Conservation (phyloP, 92 coral and sea anemone genomes). For the Virgularia gustaviana region DNA sequence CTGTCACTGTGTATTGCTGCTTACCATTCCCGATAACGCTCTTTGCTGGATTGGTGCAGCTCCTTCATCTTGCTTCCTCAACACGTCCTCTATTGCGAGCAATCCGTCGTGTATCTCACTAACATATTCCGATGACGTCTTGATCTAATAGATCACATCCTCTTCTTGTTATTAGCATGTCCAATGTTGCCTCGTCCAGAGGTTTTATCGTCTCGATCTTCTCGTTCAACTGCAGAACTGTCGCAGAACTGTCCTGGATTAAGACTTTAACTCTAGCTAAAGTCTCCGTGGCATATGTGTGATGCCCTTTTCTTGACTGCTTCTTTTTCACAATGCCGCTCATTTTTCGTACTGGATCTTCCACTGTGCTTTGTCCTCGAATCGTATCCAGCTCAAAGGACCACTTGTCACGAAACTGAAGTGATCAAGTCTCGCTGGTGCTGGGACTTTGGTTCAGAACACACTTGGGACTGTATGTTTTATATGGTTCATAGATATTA, state of each 20-base stretch:
- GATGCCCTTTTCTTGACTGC: conserved; percentile 29
- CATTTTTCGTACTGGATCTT: background rate
- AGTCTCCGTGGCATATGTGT: background rate
- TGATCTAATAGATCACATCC: conserved; percentile 1
- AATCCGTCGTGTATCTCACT: background rate
- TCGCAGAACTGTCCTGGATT: background rate
- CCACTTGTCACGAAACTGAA: conserved; percentile 34
- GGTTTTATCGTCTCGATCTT: conserved; percentile 31
- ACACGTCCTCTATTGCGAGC: background rate
- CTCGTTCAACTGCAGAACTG: conserved; percentile 17
- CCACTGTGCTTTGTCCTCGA: background rate
- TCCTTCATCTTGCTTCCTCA: conserved; percentile 4
- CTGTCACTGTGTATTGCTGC: too few relatives aligned
- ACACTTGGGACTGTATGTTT: conserved; percentile 15
- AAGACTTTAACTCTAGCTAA: background rate
- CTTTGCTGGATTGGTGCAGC: too few relatives aligned
- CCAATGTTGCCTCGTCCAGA: conserved; percentile 28
- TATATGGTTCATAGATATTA: too few relatives aligned
- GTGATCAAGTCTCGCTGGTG: conserved; percentile 10
- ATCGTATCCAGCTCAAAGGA: conserved; percentile 44
- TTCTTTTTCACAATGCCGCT: too few relatives aligned
- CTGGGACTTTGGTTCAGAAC: too few relatives aligned
- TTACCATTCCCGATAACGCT: too few relatives aligned
- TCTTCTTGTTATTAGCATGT: conserved; percentile 2
- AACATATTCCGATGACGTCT: conserved; percentile 1